Conservation (phyloP, 1,140 invertebrate genomes). For the Globodera ellingtonae region DNA sequence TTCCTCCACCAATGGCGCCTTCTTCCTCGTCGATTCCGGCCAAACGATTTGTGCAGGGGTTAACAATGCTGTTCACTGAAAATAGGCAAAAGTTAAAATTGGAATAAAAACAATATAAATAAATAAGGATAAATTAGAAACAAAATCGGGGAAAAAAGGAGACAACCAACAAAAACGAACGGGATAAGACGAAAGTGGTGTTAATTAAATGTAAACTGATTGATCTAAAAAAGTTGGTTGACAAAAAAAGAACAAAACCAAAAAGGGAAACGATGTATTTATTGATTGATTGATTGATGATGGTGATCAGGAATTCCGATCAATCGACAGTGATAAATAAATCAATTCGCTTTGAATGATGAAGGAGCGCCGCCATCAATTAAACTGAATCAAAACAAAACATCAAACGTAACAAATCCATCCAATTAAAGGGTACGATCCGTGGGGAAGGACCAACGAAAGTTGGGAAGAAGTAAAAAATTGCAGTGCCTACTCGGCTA, state of each 20-base stretch:
- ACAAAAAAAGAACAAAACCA: background rate
- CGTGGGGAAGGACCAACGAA: too few species aligned
- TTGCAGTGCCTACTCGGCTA: too few species aligned
- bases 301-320: too few species aligned
- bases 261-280: too few species aligned
- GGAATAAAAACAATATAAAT: background rate
- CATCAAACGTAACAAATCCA: too few species aligned
- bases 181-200: background rate
- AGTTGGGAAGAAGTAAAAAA: too few species aligned
- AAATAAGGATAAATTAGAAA: background rate
- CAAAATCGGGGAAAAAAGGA: background rate
- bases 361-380: too few species aligned
- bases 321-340: too few species aligned
- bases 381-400: too few species aligned
- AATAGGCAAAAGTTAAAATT: background rate
- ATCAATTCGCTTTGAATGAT: too few species aligned
- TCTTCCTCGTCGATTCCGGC: conserved; percentile 11
- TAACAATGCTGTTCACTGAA: conserved; percentile 16
- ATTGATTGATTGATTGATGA: background rate
- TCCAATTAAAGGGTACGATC: too few species aligned
- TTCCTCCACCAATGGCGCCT: background rate
- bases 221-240: background rate
- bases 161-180: background rate
- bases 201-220: background rate
- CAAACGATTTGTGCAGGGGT: background rate